These are phyloP conservation scores for Steatocranus sp. DNA, from an alignment of 2,797 vertebrate genomes.

Conservation along the genomic window DNA sequence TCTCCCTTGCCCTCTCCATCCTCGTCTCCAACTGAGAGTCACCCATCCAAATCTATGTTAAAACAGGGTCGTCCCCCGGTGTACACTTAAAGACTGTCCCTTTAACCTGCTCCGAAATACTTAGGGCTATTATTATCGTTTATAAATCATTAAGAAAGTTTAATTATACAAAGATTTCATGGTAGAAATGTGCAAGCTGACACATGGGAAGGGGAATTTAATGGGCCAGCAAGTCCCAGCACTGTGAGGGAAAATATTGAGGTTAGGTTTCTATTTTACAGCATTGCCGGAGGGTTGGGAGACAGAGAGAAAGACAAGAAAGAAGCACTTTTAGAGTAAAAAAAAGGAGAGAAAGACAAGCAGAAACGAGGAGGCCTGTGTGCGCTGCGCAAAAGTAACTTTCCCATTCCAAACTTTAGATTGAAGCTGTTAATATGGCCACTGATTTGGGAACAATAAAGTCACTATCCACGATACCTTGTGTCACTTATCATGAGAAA, in stretches of 20 bases:
- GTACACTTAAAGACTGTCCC: conserved; percentile 79
- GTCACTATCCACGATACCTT: conserved; percentile 43
- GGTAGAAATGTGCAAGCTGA: conserved; percentile 80
- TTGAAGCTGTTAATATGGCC: conserved; percentile 44
- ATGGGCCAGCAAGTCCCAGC: conserved; percentile 84
- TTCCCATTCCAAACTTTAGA: conserved; percentile 39
- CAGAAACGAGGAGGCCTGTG: conserved; percentile 27
- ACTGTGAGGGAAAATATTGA: conserved; percentile 81
- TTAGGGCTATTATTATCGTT: conserved; percentile 83
- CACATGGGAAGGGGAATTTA: conserved; percentile 83
- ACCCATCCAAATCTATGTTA: conserved; percentile 81
- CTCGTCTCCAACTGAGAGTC: conserved; percentile 67
- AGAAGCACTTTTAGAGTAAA: conserved; percentile 43
- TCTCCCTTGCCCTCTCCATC: conserved; percentile 56
- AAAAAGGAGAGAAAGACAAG: conserved; percentile 4
- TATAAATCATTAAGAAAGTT: conserved; percentile 88
- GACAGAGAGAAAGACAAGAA: conserved; percentile 60
- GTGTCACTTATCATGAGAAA: conserved; percentile 58
- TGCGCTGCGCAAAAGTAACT: conserved; percentile 39
- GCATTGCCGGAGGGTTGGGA: conserved; percentile 73
- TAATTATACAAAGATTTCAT: conserved; percentile 82
- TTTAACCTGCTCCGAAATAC: conserved; percentile 84
- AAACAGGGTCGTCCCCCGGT: conserved; percentile 79
- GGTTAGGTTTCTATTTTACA: conserved; percentile 84
- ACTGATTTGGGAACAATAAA: conserved; percentile 55